Percentiles rank a stretch among this genome's conserved stretches.
Evolutionary conservation across 2,113 vertebrate genomes (phyloP).

Genomic region (Myotis lucifugus): DNA sequence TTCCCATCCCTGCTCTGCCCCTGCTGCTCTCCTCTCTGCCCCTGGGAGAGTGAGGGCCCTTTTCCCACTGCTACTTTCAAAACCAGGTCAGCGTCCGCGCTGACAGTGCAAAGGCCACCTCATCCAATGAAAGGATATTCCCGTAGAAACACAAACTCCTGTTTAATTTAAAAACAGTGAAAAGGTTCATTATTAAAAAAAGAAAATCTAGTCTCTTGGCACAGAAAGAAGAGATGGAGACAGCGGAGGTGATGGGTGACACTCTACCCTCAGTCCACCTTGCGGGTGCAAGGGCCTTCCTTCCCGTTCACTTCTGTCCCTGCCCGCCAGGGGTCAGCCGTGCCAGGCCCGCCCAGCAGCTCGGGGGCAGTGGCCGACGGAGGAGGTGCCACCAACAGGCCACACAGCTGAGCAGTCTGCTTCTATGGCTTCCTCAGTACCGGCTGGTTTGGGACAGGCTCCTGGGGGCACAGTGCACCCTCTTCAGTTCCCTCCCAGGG

Average conservation of each 20-base stretch:
- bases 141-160: too few species aligned
- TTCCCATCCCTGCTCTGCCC: too few species aligned
- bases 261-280: too few species aligned
- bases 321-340: background rate
- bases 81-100: too few species aligned
- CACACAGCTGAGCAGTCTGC: too few species aligned
- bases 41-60: too few species aligned
- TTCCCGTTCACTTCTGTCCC: background rate
- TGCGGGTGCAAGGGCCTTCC: too few species aligned
- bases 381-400: background rate
- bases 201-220: background rate
- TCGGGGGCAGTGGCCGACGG: fast-evolving
- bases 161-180: slow-evolving; percentile 41
- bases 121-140: too few species aligned
- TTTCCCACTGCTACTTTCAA: too few species aligned
- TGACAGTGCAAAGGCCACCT: too few species aligned
- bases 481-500: background rate
- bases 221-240: background rate
- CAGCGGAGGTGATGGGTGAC: background rate
- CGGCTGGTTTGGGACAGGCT: background rate
- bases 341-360: background rate
- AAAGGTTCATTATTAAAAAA: slow-evolving; percentile 33
- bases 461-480: background rate
- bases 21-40: too few species aligned
- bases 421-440: background rate